Base-by-base conservation (phyloP, 2,113 vertebrate genomes). In the Andinoacara biseriatus region DNA sequence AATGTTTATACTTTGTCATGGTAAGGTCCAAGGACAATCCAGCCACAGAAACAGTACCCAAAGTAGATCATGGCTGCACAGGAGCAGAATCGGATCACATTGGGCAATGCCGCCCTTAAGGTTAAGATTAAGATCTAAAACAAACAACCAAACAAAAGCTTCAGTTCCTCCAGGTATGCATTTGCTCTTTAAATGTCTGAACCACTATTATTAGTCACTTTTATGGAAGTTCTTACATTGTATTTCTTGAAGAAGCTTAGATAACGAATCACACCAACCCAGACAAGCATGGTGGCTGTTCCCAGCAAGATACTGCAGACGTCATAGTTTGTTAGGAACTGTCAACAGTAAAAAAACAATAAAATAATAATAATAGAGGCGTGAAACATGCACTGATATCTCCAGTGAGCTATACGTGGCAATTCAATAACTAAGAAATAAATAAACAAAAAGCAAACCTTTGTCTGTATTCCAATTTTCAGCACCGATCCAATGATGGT, bases 11-110 rank as follows among this genome's bases (percentile, higher is more conserved):
- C 98, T 93, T 99, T 99, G 11, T 96, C 96, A 0, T 99, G 98
- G 85, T 99, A 97, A 8, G 98, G 98, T 3, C 98, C 98, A 24
- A 99, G 93, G 3, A 99, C 97, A 43, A 98, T 98, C 98, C 98
- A 99, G 4, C 98, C 98, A 82, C 98, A 99, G 95, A 99, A 99
- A 84, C 98, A 98, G 49, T 99, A 99, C 31, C 98, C 97, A 22
- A 99, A 90, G 88, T 98, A 99, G 91, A 99, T 99, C 96, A 99
- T 97, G 59, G 97, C 96, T 0, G 96, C 97, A n/a, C 98, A 99
- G 35, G 97, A 96, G 88, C 96, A 97, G 94, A 99, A 99, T 18
- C 97, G 95, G 72, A 99, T 95, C 26, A 98, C 97, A 0, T 95
- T 98, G 43, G 98, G 98, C 57, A 98, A 93, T 0, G 98, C 97